Evolutionary conservation across 2,113 vertebrate species (phyloP).

Genomic region (Furnarius figulus): DNA sequence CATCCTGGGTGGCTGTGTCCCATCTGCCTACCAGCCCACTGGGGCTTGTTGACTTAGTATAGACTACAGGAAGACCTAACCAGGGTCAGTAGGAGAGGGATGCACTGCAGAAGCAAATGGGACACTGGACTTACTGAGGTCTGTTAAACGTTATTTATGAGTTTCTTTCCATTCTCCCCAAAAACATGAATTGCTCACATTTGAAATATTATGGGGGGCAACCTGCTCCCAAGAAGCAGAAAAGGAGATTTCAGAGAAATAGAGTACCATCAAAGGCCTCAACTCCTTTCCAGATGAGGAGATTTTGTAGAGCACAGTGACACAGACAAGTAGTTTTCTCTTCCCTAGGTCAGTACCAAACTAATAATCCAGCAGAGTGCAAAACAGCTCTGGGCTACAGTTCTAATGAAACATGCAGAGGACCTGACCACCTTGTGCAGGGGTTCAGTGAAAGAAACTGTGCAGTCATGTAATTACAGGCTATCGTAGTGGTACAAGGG

Average conservation of each 20-base stretch:
- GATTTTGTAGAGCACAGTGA: neutral
- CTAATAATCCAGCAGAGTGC: neutral
- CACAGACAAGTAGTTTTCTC: neutral
- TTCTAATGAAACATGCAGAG: neutral
- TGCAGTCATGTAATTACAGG: conserved; percentile 5
- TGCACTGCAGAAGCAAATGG: neutral
- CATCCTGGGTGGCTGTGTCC: neutral
- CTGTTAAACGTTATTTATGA: neutral
- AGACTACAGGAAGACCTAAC: neutral
- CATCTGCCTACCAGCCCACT: neutral
- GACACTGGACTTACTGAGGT: neutral
- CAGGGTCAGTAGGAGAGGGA: neutral
- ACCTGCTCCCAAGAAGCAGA: neutral
- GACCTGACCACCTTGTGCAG: neutral
- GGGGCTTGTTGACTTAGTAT: neutral
- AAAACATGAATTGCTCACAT: conserved; percentile 15
- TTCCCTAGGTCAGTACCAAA: conserved; percentile 11
- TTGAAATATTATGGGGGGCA: neutral
- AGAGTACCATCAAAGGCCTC: conserved; percentile 3
- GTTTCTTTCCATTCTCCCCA: neutral
- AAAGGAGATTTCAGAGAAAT: conserved; percentile 42
- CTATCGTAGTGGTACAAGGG: neutral
- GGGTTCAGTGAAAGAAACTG: neutral
- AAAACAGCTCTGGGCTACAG: neutral
- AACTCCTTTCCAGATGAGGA: neutral